Percentiles rank a stretch among this genome's conserved stretches.
phyloP scores from a whole-genome alignment of 2,797 vertebrate genomes.

The Lutra lutra region DNA sequence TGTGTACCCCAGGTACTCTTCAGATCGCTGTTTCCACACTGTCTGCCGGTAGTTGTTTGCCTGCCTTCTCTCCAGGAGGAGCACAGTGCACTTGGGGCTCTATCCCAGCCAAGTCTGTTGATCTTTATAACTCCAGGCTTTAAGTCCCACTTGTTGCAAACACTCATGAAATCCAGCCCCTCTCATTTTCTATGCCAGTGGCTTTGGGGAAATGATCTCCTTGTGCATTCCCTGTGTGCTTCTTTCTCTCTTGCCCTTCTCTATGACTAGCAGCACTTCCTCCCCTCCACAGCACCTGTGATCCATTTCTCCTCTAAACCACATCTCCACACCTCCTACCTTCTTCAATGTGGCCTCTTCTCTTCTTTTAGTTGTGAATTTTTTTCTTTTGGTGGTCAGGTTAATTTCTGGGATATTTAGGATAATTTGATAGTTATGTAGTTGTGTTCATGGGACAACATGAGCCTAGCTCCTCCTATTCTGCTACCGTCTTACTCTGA shows the following conservation, averaged over 20 bases:
- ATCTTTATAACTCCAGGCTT: not conserved
- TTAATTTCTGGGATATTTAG: not conserved
- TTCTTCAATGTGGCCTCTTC: not conserved
- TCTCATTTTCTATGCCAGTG: not conserved
- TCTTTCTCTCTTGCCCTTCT: not conserved
- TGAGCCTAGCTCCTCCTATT: not conserved
- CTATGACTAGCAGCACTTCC: not conserved
- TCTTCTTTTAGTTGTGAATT: not conserved
- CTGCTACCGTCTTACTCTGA: not conserved
- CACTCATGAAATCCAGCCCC: not conserved
- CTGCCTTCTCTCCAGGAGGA: not conserved
- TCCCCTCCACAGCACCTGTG: not conserved
- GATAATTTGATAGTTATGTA: not conserved
- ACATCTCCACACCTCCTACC: not conserved
- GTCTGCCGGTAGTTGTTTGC: not conserved
- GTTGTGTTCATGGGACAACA: not conserved
- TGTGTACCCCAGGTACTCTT: not conserved
- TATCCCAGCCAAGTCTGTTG: not conserved
- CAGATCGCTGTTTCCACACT: not conserved
- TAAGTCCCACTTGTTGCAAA: not conserved
- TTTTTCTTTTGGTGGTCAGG: not conserved
- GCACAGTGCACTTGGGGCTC: not conserved
- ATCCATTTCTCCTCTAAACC: not conserved
- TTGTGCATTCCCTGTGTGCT: not conserved
- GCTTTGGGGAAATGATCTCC: not conserved